Percentiles rank a stretch among this genome's conserved stretches.
Conservation (phyloP, 2,888 invertebrate species). For the Nemurella pictetii region DNA sequence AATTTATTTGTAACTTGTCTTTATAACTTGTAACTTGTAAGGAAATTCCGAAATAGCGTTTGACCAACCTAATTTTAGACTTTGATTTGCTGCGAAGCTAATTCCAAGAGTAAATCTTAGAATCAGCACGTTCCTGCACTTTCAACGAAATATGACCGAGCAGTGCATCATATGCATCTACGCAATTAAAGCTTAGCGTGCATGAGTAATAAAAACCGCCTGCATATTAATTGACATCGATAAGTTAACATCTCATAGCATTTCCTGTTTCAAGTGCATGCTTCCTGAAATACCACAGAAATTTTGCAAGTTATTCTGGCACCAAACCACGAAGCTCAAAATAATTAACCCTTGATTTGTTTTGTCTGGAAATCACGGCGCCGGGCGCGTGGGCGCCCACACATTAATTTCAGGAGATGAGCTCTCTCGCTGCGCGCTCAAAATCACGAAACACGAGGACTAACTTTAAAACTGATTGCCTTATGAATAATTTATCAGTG, state of each 20-base stretch:
- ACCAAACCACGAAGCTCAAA: no score
- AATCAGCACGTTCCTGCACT: not conserved
- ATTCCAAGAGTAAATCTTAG: not conserved
- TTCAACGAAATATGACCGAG: not conserved
- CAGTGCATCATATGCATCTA: not conserved
- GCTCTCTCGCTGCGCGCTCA: not conserved
- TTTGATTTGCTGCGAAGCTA: not conserved
- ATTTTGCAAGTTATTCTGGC: not conserved
- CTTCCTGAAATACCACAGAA: not conserved
- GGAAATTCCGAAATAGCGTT: not conserved
- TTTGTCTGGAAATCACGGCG: no score
- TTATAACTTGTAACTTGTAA: no score
- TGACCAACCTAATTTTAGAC: not conserved
- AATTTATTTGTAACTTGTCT: no score
- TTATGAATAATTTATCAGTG: slow-evolving; percentile 2
- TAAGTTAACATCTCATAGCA: not conserved
- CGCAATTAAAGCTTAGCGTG: not conserved
- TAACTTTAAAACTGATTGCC: no score
- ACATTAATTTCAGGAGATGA: not conserved
- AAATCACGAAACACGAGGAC: no score
- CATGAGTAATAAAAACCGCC: not conserved
- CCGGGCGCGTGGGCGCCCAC: no score
- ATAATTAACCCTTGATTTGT: no score
- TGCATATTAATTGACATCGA: not conserved
- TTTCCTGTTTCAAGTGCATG: no score